A percentile compares a stretch with the other conserved stretches of the same genome.
Conservation (phyloP, 2,797 vertebrate species). For the Poeciliopsis paucimaculata region DNA sequence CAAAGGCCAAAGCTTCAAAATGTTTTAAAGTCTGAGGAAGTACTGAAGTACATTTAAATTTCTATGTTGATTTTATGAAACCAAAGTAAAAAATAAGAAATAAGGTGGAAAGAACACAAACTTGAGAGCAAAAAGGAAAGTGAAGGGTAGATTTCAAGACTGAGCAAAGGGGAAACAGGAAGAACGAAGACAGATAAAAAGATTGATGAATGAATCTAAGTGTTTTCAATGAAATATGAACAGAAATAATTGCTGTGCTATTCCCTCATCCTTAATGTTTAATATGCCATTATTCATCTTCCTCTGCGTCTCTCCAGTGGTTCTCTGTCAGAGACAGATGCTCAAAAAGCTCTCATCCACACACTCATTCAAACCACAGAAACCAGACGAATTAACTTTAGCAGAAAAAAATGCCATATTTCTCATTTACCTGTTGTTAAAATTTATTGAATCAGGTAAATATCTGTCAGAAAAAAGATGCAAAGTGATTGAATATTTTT, state of each 20-base stretch:
- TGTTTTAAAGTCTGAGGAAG: not conserved
- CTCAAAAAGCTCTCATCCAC: constrained; percentile 36
- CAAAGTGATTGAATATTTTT: not conserved
- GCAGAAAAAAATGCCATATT: constrained; percentile 31
- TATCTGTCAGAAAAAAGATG: not conserved
- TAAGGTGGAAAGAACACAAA: not conserved
- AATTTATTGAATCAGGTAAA: constrained; percentile 13
- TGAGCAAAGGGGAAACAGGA: constrained; percentile 44
- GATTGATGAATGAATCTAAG: constrained; percentile 69
- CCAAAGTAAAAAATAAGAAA: not conserved
- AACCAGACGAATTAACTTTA: constrained; percentile 13
- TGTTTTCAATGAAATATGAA: constrained; percentile 80
- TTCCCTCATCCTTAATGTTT: constrained; percentile 79
- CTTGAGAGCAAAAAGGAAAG: constrained; percentile 5
- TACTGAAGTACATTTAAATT: not conserved
- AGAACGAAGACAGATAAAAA: constrained; percentile 50
- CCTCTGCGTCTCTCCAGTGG: constrained; percentile 34
- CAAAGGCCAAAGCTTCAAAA: not conserved
- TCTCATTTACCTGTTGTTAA: constrained; percentile 7
- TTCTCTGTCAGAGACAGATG: constrained; percentile 47
- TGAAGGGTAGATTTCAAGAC: constrained; percentile 21
- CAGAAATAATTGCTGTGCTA: constrained; percentile 77
- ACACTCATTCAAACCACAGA: constrained; percentile 31
- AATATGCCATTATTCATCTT: constrained; percentile 74
- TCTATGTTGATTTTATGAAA: not conserved